A percentile compares a stretch with the other conserved stretches of the same genome.
Evolutionary conservation across 1,140 invertebrate genomes (phyloP).

Genomic region (Heliconius hermathena): DNA sequence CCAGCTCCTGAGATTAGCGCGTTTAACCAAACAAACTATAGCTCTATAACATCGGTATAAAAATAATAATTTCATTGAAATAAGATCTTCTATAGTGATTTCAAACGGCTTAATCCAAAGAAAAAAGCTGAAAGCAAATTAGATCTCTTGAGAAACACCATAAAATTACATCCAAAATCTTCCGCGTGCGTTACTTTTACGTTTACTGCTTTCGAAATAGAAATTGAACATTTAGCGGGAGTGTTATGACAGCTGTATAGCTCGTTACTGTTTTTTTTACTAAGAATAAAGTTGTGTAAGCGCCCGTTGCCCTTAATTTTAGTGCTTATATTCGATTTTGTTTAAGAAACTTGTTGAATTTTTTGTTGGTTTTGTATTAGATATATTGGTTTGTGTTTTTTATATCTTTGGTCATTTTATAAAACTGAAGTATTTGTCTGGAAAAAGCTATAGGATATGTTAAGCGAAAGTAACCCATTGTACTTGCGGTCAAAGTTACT

Average conservation of each 20-base stretch:
- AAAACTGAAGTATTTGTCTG: too few species aligned
- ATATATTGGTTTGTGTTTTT: neutral
- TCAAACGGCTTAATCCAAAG: constrained; percentile 4
- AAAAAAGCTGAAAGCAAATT: constrained; percentile 10
- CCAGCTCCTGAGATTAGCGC: neutral
- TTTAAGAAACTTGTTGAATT: neutral
- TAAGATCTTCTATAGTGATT: too few species aligned
- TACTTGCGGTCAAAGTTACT: too few species aligned
- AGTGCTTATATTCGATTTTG: neutral
- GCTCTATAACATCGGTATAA: too few species aligned
- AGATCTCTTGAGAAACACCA: neutral
- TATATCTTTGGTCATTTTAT: too few species aligned
- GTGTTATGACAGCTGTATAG: constrained; percentile 51
- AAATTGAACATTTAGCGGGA: constrained; percentile 38
- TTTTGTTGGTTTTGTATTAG: neutral
- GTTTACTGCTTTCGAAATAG: constrained; percentile 40
- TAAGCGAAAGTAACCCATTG: too few species aligned
- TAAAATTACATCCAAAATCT: constrained; percentile 17
- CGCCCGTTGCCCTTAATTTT: neutral
- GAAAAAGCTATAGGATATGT: too few species aligned
- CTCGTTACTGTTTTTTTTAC: constrained; percentile 39
- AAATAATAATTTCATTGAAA: too few species aligned
- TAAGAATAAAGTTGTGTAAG: constrained; percentile 18
- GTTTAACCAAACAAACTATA: too few species aligned
- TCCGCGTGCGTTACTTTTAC: constrained; percentile 19